Conservation (phyloP, 35 echinoderm and acorn worm genomes). For the Chiridota heheva region DNA sequence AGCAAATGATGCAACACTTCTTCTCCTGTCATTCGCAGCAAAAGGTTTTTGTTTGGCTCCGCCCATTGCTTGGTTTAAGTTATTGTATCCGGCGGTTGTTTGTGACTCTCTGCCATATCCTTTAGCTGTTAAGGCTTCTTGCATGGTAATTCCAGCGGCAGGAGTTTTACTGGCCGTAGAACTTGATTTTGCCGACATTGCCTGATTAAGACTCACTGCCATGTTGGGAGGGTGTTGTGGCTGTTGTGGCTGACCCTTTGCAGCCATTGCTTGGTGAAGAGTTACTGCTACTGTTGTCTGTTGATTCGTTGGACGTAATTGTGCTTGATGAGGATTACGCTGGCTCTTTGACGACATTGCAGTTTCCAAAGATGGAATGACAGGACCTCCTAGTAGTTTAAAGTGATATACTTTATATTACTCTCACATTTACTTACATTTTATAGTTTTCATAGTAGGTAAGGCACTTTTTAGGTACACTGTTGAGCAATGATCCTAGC, state of each 20-base stretch:
- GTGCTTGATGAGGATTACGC: not conserved
- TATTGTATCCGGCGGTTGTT: slow-evolving; percentile 2
- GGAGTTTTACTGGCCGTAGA: not conserved
- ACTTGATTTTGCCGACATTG: slow-evolving; percentile 31
- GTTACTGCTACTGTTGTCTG: slow-evolving; percentile 22
- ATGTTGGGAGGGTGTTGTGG: not conserved
- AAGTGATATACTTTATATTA: too few relatives aligned
- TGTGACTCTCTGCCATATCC: slow-evolving; percentile 30
- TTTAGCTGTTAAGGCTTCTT: slow-evolving; percentile 67
- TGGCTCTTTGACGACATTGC: slow-evolving; percentile 39
- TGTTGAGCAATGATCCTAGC: too few relatives aligned
- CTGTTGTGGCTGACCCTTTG: slow-evolving; percentile 25
- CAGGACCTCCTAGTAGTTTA: too few relatives aligned
- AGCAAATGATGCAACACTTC: slow-evolving; percentile 1
- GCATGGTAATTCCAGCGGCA: slow-evolving; percentile 40
- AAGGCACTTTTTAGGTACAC: too few relatives aligned
- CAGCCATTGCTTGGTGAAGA: slow-evolving; percentile 58
- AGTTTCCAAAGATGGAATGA: slow-evolving; percentile 11
- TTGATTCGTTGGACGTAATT: not conserved
- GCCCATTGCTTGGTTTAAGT: not conserved
- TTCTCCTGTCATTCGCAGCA: slow-evolving; percentile 8
- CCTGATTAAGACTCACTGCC: slow-evolving; percentile 39
- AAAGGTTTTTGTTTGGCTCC: not conserved
- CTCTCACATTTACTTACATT: too few relatives aligned
- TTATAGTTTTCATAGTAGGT: too few relatives aligned